Percentiles rank a stretch among this genome's conserved stretches.
These are phyloP conservation scores for Manis pentadactyla DNA, from an alignment of 2,797 vertebrate species.

Conservation along the genomic window DNA sequence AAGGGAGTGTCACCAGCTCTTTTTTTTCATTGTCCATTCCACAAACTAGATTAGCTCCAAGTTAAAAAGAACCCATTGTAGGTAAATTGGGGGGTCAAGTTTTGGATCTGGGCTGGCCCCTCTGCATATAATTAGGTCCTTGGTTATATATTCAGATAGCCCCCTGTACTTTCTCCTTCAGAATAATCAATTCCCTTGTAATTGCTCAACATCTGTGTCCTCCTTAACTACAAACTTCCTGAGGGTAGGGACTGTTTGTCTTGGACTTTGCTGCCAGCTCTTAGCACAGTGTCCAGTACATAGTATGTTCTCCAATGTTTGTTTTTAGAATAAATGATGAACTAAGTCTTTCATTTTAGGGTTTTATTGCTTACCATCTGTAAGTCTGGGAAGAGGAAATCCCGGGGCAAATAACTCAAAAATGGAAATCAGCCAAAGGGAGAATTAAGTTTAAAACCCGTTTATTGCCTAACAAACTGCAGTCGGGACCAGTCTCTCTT, in stretches of 20 bases:
- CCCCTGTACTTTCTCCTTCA: background rate
- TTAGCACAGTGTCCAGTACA: background rate
- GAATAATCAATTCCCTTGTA: background rate
- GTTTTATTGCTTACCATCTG: slow-evolving; percentile 16
- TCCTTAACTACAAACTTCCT: slow-evolving; percentile 14
- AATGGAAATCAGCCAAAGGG: no score
- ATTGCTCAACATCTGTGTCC: background rate
- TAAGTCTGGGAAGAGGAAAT: no score
- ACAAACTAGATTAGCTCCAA: background rate
- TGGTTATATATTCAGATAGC: background rate
- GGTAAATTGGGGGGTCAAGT: background rate
- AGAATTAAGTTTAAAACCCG: no score
- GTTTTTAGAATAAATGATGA: slow-evolving; percentile 53
- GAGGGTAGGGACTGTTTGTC: background rate
- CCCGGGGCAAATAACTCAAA: no score
- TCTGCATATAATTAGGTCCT: background rate
- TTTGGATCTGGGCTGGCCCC: background rate
- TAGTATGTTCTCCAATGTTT: slow-evolving; percentile 24
- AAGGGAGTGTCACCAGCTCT: background rate
- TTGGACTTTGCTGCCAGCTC: background rate
- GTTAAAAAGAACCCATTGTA: background rate
- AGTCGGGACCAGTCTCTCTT: no score
- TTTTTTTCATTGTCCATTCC: background rate
- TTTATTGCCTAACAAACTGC: no score
- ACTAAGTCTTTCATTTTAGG: slow-evolving; percentile 7